phyloP scores from a whole-genome alignment of 1,140 invertebrate species.

The Cataglyphis hispanica region DNA sequence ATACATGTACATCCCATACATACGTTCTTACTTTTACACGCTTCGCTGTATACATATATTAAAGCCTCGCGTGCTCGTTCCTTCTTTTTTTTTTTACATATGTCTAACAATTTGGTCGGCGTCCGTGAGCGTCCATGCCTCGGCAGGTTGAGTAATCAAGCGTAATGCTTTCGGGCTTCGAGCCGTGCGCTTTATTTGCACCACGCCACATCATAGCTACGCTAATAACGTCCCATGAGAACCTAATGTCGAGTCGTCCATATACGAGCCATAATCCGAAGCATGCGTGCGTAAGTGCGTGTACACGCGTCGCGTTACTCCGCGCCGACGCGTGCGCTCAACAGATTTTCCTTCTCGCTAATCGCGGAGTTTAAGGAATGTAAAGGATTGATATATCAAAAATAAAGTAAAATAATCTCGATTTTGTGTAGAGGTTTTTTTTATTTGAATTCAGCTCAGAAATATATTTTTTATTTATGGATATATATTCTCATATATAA shows the following conservation, averaged over 20 bases:
- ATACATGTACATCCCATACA: too few species aligned
- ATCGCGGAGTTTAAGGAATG: neutral
- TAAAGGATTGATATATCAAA: neutral
- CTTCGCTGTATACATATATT: conserved; percentile 3
- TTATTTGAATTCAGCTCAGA: neutral
- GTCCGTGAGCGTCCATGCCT: conserved; percentile 75
- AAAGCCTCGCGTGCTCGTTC: neutral
- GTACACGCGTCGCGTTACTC: neutral
- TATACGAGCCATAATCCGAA: conserved; percentile 74
- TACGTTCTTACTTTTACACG: neutral
- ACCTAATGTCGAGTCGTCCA: conserved; percentile 75
- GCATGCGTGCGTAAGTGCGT: conserved; percentile 69
- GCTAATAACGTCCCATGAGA: conserved; percentile 84
- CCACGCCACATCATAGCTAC: conserved; percentile 81
- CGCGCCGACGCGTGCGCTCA: neutral
- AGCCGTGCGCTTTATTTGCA: conserved; percentile 80
- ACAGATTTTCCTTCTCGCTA: conserved; percentile 34
- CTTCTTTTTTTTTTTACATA: neutral
- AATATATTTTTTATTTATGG: neutral
- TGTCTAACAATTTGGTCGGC: conserved; percentile 25
- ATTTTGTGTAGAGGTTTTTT: neutral
- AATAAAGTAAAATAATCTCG: neutral
- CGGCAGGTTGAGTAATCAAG: conserved; percentile 82
- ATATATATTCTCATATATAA: neutral
- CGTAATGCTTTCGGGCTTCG: conserved; percentile 83